Conservation (phyloP, 2,888 invertebrate genomes). For the Blastobasis lacticolella region DNA sequence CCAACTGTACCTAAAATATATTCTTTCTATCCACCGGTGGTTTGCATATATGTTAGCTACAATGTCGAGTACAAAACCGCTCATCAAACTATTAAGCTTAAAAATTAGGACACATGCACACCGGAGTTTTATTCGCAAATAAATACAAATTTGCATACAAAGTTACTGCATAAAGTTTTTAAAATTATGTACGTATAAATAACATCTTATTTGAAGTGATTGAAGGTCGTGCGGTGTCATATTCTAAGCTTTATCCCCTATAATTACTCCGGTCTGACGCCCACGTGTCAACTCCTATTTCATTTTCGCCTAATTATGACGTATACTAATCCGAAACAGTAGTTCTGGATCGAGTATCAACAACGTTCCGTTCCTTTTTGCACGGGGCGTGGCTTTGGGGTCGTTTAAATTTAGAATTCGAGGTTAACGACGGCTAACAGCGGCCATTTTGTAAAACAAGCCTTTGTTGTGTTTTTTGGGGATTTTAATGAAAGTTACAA, state of each 20-base stretch:
- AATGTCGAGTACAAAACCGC: too few relatives aligned
- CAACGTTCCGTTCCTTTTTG: constrained; percentile 31
- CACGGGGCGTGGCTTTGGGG: constrained; percentile 29
- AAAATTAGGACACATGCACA: too few relatives aligned
- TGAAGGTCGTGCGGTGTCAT: not conserved
- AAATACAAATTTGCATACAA: too few relatives aligned
- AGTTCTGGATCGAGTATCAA: constrained; percentile 29
- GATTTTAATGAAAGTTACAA: constrained; percentile 20
- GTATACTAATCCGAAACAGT: constrained; percentile 47
- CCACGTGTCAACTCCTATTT: constrained; percentile 23
- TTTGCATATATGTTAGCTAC: too few relatives aligned
- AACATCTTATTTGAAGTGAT: too few relatives aligned
- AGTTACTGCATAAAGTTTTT: too few relatives aligned
- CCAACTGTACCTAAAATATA: too few relatives aligned
- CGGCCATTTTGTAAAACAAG: constrained; percentile 21
- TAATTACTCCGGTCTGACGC: constrained; percentile 18
- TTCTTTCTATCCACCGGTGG: too few relatives aligned
- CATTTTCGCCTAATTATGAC: constrained; percentile 42
- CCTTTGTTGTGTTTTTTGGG: constrained; percentile 21
- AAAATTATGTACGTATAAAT: too few relatives aligned
- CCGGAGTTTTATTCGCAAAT: too few relatives aligned
- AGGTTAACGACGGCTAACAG: constrained; percentile 23
- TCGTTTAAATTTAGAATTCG: constrained; percentile 29
- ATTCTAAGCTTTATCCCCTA: not conserved
- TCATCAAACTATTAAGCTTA: too few relatives aligned